Evolutionary conservation across 2,113 vertebrate genomes (phyloP).

Genomic region (Corvus hawaiiensis): DNA sequence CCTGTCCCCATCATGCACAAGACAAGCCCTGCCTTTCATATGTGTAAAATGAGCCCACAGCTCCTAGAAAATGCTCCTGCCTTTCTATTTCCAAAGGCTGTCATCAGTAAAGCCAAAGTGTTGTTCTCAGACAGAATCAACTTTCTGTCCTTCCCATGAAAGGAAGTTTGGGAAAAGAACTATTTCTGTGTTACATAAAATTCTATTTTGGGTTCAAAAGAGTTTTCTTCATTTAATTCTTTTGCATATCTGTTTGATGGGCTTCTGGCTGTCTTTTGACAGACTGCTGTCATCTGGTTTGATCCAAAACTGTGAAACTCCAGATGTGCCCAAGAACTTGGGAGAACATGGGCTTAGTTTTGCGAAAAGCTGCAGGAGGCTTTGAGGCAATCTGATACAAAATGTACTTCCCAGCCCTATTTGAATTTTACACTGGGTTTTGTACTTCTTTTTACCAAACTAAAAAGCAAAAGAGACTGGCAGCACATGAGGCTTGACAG

Average conservation of each 20-base stretch:
- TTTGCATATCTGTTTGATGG: constrained; percentile 47
- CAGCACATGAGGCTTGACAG: background rate
- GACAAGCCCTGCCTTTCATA: background rate
- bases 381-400: constrained; percentile 31
- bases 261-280: constrained; percentile 57
- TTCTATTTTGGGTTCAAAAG: constrained; percentile 49
- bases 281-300: constrained; percentile 62
- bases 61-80: background rate
- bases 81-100: background rate
- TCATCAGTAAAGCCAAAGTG: background rate
- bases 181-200: constrained; percentile 45
- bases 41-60: background rate
- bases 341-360: constrained; percentile 20
- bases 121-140: constrained; percentile 37
- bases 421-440: constrained; percentile 5
- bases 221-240: constrained; percentile 41
- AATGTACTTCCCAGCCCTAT: background rate
- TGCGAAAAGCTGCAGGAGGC: constrained; percentile 10
- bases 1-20: background rate
- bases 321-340: constrained; percentile 57
- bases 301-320: constrained; percentile 60
- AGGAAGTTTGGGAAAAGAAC: constrained; percentile 37
- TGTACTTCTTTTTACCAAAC: background rate
- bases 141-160: constrained; percentile 29
- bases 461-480: background rate